A percentile compares a stretch with the other conserved stretches of the same genome.
Conservation (phyloP, 2,797 vertebrate species). For the Podarcis lilfordi region DNA sequence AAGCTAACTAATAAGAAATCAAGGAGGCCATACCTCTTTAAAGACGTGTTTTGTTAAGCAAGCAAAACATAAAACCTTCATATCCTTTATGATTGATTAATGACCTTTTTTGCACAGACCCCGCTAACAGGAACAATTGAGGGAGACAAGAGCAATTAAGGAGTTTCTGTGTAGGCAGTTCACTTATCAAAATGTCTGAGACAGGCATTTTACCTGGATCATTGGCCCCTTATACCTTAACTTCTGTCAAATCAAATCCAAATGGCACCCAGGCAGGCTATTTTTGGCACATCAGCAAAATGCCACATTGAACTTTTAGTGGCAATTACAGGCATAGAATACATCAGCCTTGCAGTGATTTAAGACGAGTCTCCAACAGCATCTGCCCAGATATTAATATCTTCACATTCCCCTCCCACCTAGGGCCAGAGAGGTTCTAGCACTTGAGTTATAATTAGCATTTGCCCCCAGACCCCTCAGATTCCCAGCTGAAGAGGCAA, state of each 20-base stretch:
- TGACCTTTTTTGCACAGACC: slow-evolving; percentile 72
- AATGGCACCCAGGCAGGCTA: slow-evolving; percentile 66
- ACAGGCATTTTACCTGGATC: slow-evolving; percentile 69
- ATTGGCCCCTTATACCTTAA: slow-evolving; percentile 66
- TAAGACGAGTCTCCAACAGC: slow-evolving; percentile 46
- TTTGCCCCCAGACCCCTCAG: slow-evolving; percentile 27
- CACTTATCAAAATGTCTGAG: slow-evolving; percentile 73
- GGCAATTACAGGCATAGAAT: slow-evolving; percentile 72
- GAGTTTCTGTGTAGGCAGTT: slow-evolving; percentile 60
- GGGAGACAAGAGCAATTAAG: slow-evolving; percentile 76
- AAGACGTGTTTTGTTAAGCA: slow-evolving; percentile 72
- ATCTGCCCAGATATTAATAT: slow-evolving; percentile 50
- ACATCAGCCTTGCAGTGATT: slow-evolving; percentile 58
- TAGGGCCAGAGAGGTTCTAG: not conserved
- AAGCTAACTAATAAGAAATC: slow-evolving; percentile 51
- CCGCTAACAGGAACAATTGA: slow-evolving; percentile 65
- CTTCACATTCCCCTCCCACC: not conserved
- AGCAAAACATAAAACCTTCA: slow-evolving; percentile 70
- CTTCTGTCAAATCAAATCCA: slow-evolving; percentile 65
- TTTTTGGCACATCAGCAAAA: slow-evolving; percentile 76
- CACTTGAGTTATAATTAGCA: not conserved
- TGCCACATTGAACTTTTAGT: slow-evolving; percentile 76
- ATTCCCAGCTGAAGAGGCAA: slow-evolving; percentile 31
- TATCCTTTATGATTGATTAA: slow-evolving; percentile 67
- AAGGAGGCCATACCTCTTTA: slow-evolving; percentile 50